Evolutionary conservation across 2,888 invertebrate genomes (phyloP).

Genomic region (Aspidiotus rigidus): DNA sequence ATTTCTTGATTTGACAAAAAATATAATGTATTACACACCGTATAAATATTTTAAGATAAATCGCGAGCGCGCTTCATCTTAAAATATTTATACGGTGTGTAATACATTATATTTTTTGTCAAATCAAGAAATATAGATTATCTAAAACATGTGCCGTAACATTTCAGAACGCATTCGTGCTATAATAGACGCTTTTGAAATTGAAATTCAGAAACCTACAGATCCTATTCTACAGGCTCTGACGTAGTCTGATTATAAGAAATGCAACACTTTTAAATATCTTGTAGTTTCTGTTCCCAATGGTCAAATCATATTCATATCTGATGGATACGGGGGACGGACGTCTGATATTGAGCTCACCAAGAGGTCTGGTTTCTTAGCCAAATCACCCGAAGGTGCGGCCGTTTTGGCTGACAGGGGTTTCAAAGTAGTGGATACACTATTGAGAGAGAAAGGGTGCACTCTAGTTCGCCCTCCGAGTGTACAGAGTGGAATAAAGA

Average conservation of each 20-base stretch:
- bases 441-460: constrained; percentile 35
- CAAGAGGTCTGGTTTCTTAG: constrained; percentile 37
- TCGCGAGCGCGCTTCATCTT: no score
- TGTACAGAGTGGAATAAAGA: constrained; percentile 1
- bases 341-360: constrained; percentile 38
- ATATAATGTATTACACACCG: no score
- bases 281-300: constrained; percentile 40
- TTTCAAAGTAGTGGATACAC: constrained; percentile 38
- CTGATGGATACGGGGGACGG: constrained; percentile 41
- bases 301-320: constrained; percentile 42
- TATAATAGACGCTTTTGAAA: constrained; percentile 39
- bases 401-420: constrained; percentile 38
- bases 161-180: no score
- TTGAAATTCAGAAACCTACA: constrained; percentile 39
- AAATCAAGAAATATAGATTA: no score
- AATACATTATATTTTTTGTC: no score
- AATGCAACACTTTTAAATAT: constrained; percentile 41
- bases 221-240: constrained; percentile 38
- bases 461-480: constrained; percentile 37
- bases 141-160: no score
- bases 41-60: no score
- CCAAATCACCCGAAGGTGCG: constrained; percentile 35
- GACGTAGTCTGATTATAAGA: constrained; percentile 41
- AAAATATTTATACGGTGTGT: no score
- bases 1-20: no score